Percentiles rank a stretch among this genome's conserved stretches.
These are phyloP conservation scores for Halisarca cf. caerulea DNA, from an alignment of 37 sponge, comb jelly and placozoan species.

Conservation along the genomic window DNA sequence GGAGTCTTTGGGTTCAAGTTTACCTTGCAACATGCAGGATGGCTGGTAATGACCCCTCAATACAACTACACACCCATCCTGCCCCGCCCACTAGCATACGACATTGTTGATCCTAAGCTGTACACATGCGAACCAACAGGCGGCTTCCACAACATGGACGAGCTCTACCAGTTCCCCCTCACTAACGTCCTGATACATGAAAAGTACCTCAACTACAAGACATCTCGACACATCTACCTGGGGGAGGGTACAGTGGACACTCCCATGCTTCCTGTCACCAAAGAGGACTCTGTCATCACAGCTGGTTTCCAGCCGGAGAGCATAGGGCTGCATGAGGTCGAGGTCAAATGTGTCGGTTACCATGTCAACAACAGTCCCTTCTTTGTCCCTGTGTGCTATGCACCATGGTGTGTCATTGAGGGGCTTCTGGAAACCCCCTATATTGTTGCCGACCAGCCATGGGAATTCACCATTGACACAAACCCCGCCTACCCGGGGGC, in stretches of 20 bases:
- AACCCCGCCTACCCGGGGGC: constrained; percentile 33
- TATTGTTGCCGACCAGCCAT: constrained; percentile 32
- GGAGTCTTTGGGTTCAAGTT: constrained; percentile 27
- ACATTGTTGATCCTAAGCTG: constrained; percentile 48
- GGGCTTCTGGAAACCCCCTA: constrained; percentile 2
- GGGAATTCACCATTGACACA: constrained; percentile 57
- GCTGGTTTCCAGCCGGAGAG: constrained; percentile 63
- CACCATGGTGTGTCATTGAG: constrained; percentile 45
- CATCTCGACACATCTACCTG: constrained; percentile 14
- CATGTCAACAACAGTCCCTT: constrained; percentile 78
- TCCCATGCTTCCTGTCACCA: constrained; percentile 22
- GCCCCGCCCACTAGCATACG: constrained; percentile 20
- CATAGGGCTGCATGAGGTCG: constrained; percentile 60
- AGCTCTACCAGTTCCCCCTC: constrained; percentile 45
- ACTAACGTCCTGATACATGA: constrained; percentile 39
- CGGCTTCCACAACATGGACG: constrained; percentile 33
- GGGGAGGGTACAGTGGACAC: constrained; percentile 45
- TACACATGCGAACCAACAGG: constrained; percentile 39
- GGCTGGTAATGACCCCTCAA: constrained; percentile 25
- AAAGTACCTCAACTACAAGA: constrained; percentile 27
- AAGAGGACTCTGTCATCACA: constrained; percentile 20
- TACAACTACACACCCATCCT: constrained; percentile 40
- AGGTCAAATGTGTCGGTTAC: constrained; percentile 50
- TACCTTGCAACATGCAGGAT: constrained; percentile 43
- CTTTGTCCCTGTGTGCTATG: constrained; percentile 34